A percentile compares a stretch with the other conserved stretches of the same genome.
Conservation (phyloP, 2,888 invertebrate species). For the Nomada goodeniana region DNA sequence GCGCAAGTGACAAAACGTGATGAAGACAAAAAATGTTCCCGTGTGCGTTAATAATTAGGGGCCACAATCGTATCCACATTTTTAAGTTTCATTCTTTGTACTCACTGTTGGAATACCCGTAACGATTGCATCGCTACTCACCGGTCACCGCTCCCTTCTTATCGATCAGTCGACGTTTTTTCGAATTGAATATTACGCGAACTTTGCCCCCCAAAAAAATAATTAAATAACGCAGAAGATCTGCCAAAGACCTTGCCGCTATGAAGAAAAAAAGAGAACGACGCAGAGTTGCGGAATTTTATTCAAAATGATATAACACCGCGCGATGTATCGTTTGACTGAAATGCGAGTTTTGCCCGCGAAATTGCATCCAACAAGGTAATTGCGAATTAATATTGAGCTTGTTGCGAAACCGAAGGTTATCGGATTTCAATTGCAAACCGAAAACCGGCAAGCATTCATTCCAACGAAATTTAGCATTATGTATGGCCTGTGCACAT, state of each 20-base stretch:
- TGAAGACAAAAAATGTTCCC: slow-evolving; percentile 42
- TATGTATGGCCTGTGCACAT: not conserved
- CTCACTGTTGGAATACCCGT: slow-evolving; percentile 42
- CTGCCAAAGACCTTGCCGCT: not conserved
- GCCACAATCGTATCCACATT: slow-evolving; percentile 34
- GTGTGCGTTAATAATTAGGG: slow-evolving; percentile 49
- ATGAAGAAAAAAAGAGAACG: not conserved
- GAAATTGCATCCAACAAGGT: not conserved
- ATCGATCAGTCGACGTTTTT: not conserved
- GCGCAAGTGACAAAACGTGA: slow-evolving; percentile 9
- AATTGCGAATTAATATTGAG: not conserved
- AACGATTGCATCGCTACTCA: slow-evolving; percentile 36
- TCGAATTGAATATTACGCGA: not conserved
- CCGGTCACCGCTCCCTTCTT: not conserved
- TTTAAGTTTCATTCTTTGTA: slow-evolving; percentile 47
- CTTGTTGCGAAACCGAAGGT: not conserved
- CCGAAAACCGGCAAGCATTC: not conserved
- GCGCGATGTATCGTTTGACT: not conserved
- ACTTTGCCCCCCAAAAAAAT: not conserved
- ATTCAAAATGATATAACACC: slow-evolving; percentile 10
- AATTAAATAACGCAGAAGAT: slow-evolving; percentile 7
- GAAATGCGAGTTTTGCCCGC: not conserved
- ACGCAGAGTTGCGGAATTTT: slow-evolving; percentile 2
- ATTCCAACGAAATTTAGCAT: not conserved
- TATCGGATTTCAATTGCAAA: slow-evolving; percentile 6